Conservation (phyloP, 2,888 invertebrate species). For the Torymus tubicola region DNA sequence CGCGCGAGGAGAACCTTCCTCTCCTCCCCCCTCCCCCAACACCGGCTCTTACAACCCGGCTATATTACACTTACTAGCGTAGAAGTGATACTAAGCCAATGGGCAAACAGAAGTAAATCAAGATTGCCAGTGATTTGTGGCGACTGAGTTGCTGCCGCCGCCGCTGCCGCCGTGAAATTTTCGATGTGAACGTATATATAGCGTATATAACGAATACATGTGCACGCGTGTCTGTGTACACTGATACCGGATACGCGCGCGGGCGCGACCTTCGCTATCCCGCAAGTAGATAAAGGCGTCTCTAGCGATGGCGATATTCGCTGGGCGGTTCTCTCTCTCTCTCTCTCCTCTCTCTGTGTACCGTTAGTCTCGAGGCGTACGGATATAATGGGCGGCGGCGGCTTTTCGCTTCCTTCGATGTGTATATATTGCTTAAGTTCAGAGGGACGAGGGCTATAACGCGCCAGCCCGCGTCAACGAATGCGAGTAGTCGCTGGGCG, state of each 20-base stretch:
- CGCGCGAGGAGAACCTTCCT: constrained; percentile 35
- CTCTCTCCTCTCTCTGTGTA: background rate
- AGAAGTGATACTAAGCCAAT: constrained; percentile 75
- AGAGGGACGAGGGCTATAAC: background rate
- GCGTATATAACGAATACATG: background rate
- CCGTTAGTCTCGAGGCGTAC: background rate
- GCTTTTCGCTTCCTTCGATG: background rate
- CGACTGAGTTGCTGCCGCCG: constrained; percentile 63
- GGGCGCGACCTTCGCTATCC: constrained; percentile 61
- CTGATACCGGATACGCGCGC: constrained; percentile 64
- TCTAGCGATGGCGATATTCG: constrained; percentile 56
- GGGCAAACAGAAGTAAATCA: constrained; percentile 76
- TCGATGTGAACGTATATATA: background rate
- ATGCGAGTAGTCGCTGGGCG: constrained; percentile 10
- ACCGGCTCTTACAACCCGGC: constrained; percentile 48
- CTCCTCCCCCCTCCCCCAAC: background rate
- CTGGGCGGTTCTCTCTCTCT: background rate
- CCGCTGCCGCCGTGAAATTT: constrained; percentile 10
- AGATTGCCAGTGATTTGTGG: constrained; percentile 75
- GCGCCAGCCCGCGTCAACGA: constrained; percentile 10
- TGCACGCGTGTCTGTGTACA: constrained; percentile 1
- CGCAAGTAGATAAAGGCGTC: constrained; percentile 66
- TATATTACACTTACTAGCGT: constrained; percentile 70
- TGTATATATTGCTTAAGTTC: constrained; percentile 37
- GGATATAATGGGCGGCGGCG: constrained; percentile 32